phyloP scores from a whole-genome alignment of 2,113 vertebrate genomes.

The Jacana jacana region DNA sequence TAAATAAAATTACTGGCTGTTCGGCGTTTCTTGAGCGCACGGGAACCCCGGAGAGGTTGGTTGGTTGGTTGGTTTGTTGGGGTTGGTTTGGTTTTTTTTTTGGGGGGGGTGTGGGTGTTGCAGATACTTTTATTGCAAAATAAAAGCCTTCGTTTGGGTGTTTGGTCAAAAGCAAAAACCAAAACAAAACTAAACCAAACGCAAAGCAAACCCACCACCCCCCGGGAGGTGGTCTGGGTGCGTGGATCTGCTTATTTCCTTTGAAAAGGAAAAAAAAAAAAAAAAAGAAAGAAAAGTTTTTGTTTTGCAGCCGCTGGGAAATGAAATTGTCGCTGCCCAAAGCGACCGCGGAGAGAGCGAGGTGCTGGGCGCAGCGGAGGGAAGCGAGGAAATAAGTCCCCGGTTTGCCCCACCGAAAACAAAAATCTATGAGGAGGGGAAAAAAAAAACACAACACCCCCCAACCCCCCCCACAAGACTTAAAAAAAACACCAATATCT shows the following conservation, averaged over 20 bases:
- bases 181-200: too few relatives aligned
- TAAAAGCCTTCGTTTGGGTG: background rate
- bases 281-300: too few relatives aligned
- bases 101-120: too few relatives aligned
- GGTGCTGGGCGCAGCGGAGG: background rate
- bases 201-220: too few relatives aligned
- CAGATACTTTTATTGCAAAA: conserved; percentile 6
- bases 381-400: background rate
- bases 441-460: background rate
- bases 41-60: background rate
- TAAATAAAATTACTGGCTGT: background rate
- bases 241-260: conserved; percentile 31
- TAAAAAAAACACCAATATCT: too few relatives aligned
- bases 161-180: background rate
- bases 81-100: too few relatives aligned
- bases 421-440: too few relatives aligned
- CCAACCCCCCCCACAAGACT: background rate
- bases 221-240: background rate
- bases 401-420: background rate
- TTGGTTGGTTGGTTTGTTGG: too few relatives aligned
- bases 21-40: background rate
- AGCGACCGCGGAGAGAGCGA: background rate
- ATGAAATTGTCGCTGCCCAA: conserved; percentile 32
- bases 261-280: too few relatives aligned
- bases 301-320: conserved; percentile 43